Evolutionary conservation across 2,888 invertebrate species (phyloP), one percentile per base, ranked within the genome.

Genomic region (Isoperla grammatica): DNA sequence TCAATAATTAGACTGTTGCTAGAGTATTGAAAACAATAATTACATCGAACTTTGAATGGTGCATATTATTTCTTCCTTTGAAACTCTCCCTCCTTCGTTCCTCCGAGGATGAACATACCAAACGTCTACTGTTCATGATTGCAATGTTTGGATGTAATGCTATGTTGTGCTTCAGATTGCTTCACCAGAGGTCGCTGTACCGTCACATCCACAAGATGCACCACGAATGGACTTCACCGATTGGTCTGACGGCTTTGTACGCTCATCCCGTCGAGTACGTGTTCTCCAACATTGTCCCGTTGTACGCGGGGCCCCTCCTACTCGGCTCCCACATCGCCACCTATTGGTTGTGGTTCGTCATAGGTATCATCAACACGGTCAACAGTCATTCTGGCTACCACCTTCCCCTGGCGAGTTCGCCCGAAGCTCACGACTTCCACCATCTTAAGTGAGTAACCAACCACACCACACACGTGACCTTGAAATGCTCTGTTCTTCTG

Each of bases 161-260:
- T n/a, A n/a, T n/a, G n/a, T n/a, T n/a, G 40, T 40, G 15, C 13
- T 55, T n/a, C 69, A 79, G 79, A 63, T 62, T 78, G 29, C 67
- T 79, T 45, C 79, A 80, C 65, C 74, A 75, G 63, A 74, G 74
- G 2, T 59, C 63, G 11, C 64, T 80, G 35, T 80, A 80, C 72
- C 76, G 75, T 63, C 68, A 74, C 66, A 72, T 79, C 61, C 80
- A 80, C 70, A 80, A 80, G 68, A 67, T 71, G 42, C 80, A 80
- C 67, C 80, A 80, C 66, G 79, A 80, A 67, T 80, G 79, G 79
- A 77, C 76, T 2, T 75, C 79, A 1, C 79, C 80, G 11, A 75
- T 79, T 48, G 75, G 78, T n/a, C 68, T 78, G 37, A 70, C 75
- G 0, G 70, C 75, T 17, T 63, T 77, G 20, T 78, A 78, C 65